phyloP scores from a whole-genome alignment of 2,113 vertebrate species.

The Macquaria ambigua region DNA sequence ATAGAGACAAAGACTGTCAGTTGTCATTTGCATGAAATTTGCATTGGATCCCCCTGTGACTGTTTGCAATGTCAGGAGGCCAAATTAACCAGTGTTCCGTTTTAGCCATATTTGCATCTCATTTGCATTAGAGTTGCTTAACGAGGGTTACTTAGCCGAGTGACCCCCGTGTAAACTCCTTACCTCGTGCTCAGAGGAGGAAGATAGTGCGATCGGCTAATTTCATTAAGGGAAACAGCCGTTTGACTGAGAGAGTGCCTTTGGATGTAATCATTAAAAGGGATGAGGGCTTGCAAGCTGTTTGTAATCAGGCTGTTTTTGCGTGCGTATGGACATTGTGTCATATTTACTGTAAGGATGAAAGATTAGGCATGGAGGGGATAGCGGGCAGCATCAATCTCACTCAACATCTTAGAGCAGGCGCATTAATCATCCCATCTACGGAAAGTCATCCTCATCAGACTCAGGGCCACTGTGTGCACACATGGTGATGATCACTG shows the following conservation, averaged over 20 bases:
- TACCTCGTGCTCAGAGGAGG: slow-evolving; percentile 61
- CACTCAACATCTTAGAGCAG: slow-evolving; percentile 81
- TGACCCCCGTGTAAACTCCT: slow-evolving; percentile 82
- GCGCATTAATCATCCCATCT: slow-evolving; percentile 82
- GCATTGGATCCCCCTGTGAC: slow-evolving; percentile 80
- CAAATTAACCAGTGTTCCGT: slow-evolving; percentile 87
- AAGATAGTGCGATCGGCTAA: slow-evolving; percentile 78
- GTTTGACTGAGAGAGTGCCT: slow-evolving; percentile 76
- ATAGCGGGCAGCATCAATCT: slow-evolving; percentile 83
- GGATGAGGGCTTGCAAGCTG: slow-evolving; percentile 81
- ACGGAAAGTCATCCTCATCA: slow-evolving; percentile 71
- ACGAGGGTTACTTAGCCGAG: slow-evolving; percentile 81
- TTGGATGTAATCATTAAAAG: slow-evolving; percentile 82
- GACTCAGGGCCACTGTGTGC: slow-evolving; percentile 57
- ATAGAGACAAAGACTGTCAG: slow-evolving; percentile 67
- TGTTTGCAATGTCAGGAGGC: slow-evolving; percentile 87
- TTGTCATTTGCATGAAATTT: slow-evolving; percentile 87
- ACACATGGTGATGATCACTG: slow-evolving; percentile 55
- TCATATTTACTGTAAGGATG: slow-evolving; percentile 87
- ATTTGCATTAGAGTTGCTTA: slow-evolving; percentile 85
- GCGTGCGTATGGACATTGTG: slow-evolving; percentile 80
- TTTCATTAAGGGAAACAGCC: slow-evolving; percentile 83
- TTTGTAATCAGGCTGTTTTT: slow-evolving; percentile 81
- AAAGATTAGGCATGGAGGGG: slow-evolving; percentile 84
- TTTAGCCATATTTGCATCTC: slow-evolving; percentile 83